Base-by-base conservation (phyloP, 2,113 vertebrate species). In the Sander vitreus region DNA sequence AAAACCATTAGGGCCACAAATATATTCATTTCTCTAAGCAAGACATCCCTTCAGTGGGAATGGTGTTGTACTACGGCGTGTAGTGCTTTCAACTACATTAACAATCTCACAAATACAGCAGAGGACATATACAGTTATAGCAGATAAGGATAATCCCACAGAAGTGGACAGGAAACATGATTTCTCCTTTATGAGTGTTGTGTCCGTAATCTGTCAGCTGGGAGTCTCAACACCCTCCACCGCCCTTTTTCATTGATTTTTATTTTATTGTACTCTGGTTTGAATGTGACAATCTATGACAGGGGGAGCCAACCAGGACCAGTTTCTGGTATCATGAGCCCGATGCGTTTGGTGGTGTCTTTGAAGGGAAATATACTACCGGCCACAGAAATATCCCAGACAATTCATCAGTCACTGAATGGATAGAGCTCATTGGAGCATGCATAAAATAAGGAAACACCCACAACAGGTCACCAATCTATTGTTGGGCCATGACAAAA, bases 121-220 rank as follows among this genome's bases (percentile, higher is more conserved):
- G 50, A 73, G 66, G 45, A 64, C 58, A 55, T 62, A 50, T 23
- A 72, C 48, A 59, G 69, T 25, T 62, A 54, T 3, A 74, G 82
- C 51, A 60, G 57, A 78, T 54, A 78, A 80, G 45, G 71, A 87
- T 90, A 87, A 93, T 91, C 88, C 82, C n/a, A 48, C 21, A 21
- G 51, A 83, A 80, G 60, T 72, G 83, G 71, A 73, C 57, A 75
- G 76, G 60, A 81, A 83, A 82, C 83, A 78, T 6, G 51, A 76
- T 76, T 84, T 68, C 51, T 72, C 55, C 75, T 78, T 73, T 55
- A 19, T 23, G 73, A 81, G 64, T 64, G 83, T 36, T 74, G 83
- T 88, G 85, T 73, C 76, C 68, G 89, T 85, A 88, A 90, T 90
- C 86, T 82, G 88, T 86, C 85, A 89, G 57, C 72, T 69, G 68